Evolutionary conservation across 2,797 vertebrate genomes (phyloP).

Genomic region (Rhinoraja longicauda): DNA sequence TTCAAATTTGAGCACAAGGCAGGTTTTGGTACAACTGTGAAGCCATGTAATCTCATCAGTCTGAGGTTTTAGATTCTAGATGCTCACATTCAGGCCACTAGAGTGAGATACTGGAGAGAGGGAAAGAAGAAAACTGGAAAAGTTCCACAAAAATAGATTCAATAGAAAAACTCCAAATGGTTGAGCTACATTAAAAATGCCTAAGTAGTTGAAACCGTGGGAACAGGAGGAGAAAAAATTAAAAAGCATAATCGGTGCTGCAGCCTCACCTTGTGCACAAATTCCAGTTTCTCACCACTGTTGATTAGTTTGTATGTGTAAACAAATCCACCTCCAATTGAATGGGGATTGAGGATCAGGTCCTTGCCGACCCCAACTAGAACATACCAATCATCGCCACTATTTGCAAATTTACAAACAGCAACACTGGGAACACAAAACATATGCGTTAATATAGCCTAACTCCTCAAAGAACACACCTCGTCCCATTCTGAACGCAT

Average conservation of each 20-base stretch:
- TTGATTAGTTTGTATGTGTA: conserved; percentile 87
- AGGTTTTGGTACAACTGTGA: neutral
- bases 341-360: conserved; percentile 90
- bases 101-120: neutral
- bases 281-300: conserved; percentile 89
- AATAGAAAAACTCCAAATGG: too few species aligned
- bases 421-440: conserved; percentile 67
- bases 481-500: neutral
- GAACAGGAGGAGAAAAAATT: neutral
- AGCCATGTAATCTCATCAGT: neutral
- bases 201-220: neutral
- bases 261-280: conserved; percentile 82
- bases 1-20: neutral
- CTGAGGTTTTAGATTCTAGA: neutral
- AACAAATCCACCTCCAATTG: conserved; percentile 83
- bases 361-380: conserved; percentile 93
- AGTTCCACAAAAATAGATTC: neutral
- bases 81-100: neutral
- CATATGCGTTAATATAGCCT: neutral
- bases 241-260: neutral
- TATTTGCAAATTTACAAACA: conserved; percentile 82
- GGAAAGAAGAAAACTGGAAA: neutral
- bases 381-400: conserved; percentile 91
- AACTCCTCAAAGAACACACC: neutral
- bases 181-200: neutral